Conservation (phyloP, 30 jellyfish, hydroid and myxozoan species). For the Rhopilema esculentum region DNA sequence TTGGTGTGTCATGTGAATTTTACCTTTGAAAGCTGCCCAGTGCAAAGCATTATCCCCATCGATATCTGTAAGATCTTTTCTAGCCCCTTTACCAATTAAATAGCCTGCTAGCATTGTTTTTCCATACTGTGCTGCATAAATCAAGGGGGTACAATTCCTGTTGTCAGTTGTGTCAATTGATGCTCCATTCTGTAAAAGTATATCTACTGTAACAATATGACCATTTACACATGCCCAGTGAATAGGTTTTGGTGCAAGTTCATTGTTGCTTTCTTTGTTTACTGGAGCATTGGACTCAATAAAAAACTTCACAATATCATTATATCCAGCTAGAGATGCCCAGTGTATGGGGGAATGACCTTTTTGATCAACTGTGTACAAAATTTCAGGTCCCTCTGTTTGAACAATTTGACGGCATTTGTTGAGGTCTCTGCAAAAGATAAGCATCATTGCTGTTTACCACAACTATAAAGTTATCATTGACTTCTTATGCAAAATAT, state of each 20-base stretch:
- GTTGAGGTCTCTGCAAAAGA: conserved; percentile 79
- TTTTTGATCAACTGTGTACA: conserved; percentile 81
- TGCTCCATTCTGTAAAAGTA: conserved; percentile 88
- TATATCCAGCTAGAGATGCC: conserved; percentile 98
- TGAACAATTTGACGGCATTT: conserved; percentile 71
- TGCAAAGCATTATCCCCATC: conserved; percentile 97
- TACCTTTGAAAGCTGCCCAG: conserved; percentile 99
- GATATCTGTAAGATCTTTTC: conserved; percentile 86
- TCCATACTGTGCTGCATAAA: conserved; percentile 95
- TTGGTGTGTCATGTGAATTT: no score
- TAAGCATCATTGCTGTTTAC: no score
- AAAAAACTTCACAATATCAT: conserved; percentile 80
- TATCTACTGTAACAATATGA: conserved; percentile 91
- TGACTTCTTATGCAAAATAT: no score
- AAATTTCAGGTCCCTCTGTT: conserved; percentile 73
- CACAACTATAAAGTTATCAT: not conserved
- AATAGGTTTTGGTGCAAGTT: conserved; percentile 92
- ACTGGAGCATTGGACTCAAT: conserved; percentile 90
- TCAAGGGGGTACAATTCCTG: conserved; percentile 89
- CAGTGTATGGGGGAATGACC: conserved; percentile 98
- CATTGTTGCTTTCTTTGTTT: conserved; percentile 86
- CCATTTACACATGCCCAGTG: conserved; percentile 99
- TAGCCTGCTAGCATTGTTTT: conserved; percentile 89
- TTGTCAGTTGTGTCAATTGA: conserved; percentile 88
- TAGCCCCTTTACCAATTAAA: conserved; percentile 95